A percentile compares a stretch with the other conserved stretches of the same genome.
Evolutionary conservation across 64 coral and sea anemone species (phyloP).

Genomic region (Montipora foliosa): DNA sequence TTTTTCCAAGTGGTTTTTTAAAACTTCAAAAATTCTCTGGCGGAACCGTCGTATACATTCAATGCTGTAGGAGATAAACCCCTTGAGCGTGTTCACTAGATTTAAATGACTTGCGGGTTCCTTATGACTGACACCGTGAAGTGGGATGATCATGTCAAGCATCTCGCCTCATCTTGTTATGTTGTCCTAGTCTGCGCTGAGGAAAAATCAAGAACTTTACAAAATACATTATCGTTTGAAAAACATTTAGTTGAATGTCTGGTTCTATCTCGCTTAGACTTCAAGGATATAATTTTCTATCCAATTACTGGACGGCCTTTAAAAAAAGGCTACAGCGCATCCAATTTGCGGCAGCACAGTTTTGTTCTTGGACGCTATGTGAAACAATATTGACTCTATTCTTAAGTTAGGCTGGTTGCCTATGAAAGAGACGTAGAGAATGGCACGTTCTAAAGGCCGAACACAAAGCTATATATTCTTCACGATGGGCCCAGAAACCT

Average conservation of each 20-base stretch:
- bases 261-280: too few species aligned
- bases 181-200: background rate
- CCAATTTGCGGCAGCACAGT: slow-evolving; percentile 38
- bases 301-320: slow-evolving; percentile 5
- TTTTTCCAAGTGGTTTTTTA: too few species aligned
- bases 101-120: background rate
- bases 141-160: slow-evolving; percentile 53
- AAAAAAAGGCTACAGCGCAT: slow-evolving; percentile 21
- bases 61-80: slow-evolving; percentile 4
- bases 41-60: background rate
- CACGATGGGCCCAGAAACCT: too few species aligned
- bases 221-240: background rate
- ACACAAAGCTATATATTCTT: too few species aligned
- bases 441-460: too few species aligned
- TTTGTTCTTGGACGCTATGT: slow-evolving; percentile 57
- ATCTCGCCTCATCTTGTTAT: slow-evolving; percentile 40
- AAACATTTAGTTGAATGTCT: too few species aligned
- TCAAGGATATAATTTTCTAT: too few species aligned
- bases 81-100: background rate
- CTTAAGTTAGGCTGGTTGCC: too few species aligned
- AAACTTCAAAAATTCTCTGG: too few species aligned
- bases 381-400: too few species aligned
- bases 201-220: slow-evolving; percentile 42
- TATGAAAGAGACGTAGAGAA: too few species aligned
- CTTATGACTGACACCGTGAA: slow-evolving; percentile 13